Evolutionary conservation across 2,797 vertebrate species (phyloP).

Genomic region (Bryconaethiops microstoma): DNA sequence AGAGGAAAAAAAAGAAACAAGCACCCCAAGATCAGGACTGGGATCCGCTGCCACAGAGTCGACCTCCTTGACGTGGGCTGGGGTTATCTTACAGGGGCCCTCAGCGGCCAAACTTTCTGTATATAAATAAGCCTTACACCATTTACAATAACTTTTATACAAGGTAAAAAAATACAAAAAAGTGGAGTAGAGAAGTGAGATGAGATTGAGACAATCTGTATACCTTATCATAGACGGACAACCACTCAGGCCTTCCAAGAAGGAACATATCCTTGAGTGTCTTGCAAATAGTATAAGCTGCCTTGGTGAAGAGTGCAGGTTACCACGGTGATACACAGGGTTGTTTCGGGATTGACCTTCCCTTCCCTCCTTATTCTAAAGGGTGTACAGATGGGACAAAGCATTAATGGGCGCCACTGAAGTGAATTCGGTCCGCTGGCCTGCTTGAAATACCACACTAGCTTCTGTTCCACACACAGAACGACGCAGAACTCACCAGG

Average conservation of each 20-base stretch:
- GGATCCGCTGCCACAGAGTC: not conserved
- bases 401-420: not conserved
- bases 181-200: slow-evolving; percentile 58
- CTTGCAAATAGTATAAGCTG: slow-evolving; percentile 62
- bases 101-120: slow-evolving; percentile 58
- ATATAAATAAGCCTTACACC: slow-evolving; percentile 70
- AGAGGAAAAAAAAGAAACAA: not conserved
- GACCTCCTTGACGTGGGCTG: slow-evolving; percentile 48
- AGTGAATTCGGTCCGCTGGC: not conserved
- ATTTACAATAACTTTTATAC: slow-evolving; percentile 70
- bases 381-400: not conserved
- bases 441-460: not conserved
- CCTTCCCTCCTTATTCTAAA: not conserved
- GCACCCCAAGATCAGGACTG: not conserved
- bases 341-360: slow-evolving; percentile 17
- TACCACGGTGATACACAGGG: slow-evolving; percentile 34
- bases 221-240: slow-evolving; percentile 62
- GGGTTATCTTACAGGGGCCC: slow-evolving; percentile 53
- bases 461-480: not conserved
- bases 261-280: slow-evolving; percentile 68
- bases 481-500: not conserved
- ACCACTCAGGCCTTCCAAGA: slow-evolving; percentile 75
- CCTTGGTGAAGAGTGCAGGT: slow-evolving; percentile 50
- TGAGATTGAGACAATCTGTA: slow-evolving; percentile 79
- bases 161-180: slow-evolving; percentile 55